Percentiles rank a stretch among this genome's conserved stretches.
These are phyloP conservation scores for Sitta carolinensis DNA, from an alignment of 2,797 vertebrate species.

Conservation along the genomic window DNA sequence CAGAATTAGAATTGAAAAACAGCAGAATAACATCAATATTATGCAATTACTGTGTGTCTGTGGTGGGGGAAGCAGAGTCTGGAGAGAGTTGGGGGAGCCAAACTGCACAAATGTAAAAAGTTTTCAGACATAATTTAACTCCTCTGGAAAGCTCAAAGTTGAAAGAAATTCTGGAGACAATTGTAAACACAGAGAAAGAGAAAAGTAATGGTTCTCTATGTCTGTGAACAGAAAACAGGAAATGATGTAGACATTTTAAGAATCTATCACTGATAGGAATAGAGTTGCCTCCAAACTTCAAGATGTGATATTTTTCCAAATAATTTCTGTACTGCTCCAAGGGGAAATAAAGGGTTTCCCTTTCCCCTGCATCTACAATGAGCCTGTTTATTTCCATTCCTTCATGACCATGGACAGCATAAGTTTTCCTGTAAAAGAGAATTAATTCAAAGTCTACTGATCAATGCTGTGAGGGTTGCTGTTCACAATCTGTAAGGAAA, in stretches of 20 bases:
- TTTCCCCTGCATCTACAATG: not conserved
- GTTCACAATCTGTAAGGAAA: not conserved
- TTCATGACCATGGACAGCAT: not conserved
- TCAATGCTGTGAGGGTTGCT: not conserved
- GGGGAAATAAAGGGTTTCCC: not conserved
- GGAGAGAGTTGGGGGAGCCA: not conserved
- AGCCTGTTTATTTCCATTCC: not conserved
- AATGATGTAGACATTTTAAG: not conserved
- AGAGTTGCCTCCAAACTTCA: not conserved
- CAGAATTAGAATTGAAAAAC: constrained; percentile 46
- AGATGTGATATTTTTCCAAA: not conserved
- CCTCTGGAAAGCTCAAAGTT: not conserved
- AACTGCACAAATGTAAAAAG: not conserved
- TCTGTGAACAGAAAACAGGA: not conserved
- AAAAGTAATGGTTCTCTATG: not conserved
- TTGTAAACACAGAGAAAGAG: not conserved
- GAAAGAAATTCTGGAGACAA: not conserved
- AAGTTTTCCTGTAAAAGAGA: not conserved
- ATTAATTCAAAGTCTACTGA: not conserved
- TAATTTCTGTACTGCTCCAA: not conserved
- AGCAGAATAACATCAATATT: constrained; percentile 12
- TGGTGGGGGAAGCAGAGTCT: not conserved
- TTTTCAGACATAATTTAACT: not conserved
- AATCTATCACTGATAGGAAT: not conserved
- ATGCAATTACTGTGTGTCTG: not conserved